Evolutionary conservation across 1,140 invertebrate species (phyloP).

Genomic region (Aradophagus sp.): DNA sequence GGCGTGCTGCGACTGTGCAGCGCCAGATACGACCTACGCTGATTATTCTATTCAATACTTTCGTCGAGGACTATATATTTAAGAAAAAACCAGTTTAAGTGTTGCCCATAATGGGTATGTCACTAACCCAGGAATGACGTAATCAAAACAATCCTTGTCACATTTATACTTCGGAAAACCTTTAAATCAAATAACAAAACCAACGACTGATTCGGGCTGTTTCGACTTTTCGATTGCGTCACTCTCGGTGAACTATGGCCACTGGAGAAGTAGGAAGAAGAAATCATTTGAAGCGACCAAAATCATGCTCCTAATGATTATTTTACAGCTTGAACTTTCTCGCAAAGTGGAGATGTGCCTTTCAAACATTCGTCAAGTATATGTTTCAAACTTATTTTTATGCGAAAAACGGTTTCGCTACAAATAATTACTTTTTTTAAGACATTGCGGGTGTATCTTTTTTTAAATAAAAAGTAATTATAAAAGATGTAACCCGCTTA

Average conservation of each 20-base stretch:
- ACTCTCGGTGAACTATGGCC: slow-evolving; percentile 45
- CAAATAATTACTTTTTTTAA: no score
- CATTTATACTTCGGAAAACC: no score
- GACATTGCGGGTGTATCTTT: no score
- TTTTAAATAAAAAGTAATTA: no score
- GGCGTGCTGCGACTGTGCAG: slow-evolving; percentile 20
- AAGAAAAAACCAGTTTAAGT: slow-evolving; percentile 44
- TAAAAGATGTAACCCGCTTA: no score
- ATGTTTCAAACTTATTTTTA: no score
- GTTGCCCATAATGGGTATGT: slow-evolving; percentile 47
- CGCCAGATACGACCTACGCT: slow-evolving; percentile 44
- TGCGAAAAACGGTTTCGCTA: no score
- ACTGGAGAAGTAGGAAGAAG: slow-evolving; percentile 58
- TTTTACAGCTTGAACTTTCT: no score
- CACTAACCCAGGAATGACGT: slow-evolving; percentile 37
- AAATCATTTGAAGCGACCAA: slow-evolving; percentile 24
- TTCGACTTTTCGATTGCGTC: slow-evolving; percentile 30
- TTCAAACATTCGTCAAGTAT: no score
- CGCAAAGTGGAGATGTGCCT: no score
- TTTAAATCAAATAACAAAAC: no score
- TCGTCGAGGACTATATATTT: slow-evolving; percentile 40
- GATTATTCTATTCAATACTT: slow-evolving; percentile 51
- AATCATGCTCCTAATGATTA: slow-evolving; percentile 34
- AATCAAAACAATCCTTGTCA: slow-evolving; percentile 29
- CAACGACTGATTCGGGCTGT: not conserved